phyloP scores from a whole-genome alignment of 2,888 invertebrate genomes.

The Embidobia sp. region DNA sequence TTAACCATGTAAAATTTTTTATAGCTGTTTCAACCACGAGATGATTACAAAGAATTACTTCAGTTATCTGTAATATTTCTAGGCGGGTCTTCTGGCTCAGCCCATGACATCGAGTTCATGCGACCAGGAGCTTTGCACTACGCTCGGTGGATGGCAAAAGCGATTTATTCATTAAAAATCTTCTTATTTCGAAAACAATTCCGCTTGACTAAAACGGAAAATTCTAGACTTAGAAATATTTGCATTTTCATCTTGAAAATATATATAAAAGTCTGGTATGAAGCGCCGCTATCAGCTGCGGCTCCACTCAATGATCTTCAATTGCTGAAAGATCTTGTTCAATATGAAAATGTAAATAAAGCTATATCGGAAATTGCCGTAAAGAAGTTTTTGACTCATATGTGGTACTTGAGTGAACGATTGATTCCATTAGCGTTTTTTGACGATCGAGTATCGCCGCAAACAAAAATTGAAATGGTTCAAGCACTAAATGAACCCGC shows the following conservation, averaged over 20 bases:
- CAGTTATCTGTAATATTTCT: background rate
- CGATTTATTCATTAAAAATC: slow-evolving; percentile 7
- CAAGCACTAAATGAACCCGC: background rate
- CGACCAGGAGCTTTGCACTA: slow-evolving; percentile 10
- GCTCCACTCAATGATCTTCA: background rate
- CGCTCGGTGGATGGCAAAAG: slow-evolving; percentile 20
- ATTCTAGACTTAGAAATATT: background rate
- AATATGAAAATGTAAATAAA: background rate
- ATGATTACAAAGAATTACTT: slow-evolving; percentile 18
- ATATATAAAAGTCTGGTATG: slow-evolving; percentile 4
- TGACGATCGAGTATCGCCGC: background rate
- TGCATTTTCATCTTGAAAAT: slow-evolving; percentile 5
- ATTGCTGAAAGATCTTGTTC: background rate
- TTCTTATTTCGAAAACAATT: slow-evolving; percentile 12
- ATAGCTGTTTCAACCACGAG: background rate
- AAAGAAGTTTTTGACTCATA: background rate
- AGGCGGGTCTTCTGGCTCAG: background rate
- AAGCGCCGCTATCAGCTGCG: background rate
- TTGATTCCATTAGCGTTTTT: background rate
- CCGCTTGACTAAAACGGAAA: background rate
- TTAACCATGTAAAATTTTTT: background rate
- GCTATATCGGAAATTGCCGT: background rate
- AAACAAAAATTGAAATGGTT: background rate
- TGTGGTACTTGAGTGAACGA: background rate
- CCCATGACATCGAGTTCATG: background rate